Conservation (phyloP, 2,888 invertebrate species). For the Odontocolon sp. region DNA sequence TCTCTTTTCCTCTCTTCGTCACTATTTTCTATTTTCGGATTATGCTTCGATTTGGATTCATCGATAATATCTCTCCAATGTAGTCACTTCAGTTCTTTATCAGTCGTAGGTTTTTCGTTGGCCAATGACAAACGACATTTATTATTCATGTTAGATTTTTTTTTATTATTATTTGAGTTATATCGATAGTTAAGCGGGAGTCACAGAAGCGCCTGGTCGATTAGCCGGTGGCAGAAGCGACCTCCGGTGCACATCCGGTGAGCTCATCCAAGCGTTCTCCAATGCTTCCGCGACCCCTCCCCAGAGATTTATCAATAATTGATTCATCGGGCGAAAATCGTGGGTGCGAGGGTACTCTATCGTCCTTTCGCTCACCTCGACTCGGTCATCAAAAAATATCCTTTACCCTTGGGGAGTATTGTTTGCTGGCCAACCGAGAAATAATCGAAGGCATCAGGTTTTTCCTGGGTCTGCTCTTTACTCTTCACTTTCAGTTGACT, state of each 20-base stretch:
- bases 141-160: not conserved
- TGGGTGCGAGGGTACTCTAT: conserved; percentile 32
- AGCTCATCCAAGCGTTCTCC: conserved; percentile 54
- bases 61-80: too few relatives aligned
- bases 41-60: too few relatives aligned
- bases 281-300: conserved; percentile 42
- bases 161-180: conserved; percentile 28
- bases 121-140: not conserved
- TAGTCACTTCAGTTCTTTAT: too few relatives aligned
- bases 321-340: conserved; percentile 59
- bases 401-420: conserved; percentile 45
- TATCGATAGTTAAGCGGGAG: conserved; percentile 27
- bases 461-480: not conserved
- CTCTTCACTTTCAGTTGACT: not conserved
- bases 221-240: conserved; percentile 50
- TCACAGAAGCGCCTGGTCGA: conserved; percentile 39
- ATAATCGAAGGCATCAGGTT: conserved; percentile 43
- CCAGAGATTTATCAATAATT: conserved; percentile 62
- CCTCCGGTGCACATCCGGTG: conserved; percentile 58
- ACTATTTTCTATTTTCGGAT: too few relatives aligned
- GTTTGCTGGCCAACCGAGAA: conserved; percentile 7
- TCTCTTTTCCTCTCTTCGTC: too few relatives aligned
- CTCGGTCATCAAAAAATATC: conserved; percentile 49
- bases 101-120: too few relatives aligned
- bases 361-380: not conserved